phyloP scores from a whole-genome alignment of 1,140 invertebrate genomes.

The Dinoponera quadriceps region DNA sequence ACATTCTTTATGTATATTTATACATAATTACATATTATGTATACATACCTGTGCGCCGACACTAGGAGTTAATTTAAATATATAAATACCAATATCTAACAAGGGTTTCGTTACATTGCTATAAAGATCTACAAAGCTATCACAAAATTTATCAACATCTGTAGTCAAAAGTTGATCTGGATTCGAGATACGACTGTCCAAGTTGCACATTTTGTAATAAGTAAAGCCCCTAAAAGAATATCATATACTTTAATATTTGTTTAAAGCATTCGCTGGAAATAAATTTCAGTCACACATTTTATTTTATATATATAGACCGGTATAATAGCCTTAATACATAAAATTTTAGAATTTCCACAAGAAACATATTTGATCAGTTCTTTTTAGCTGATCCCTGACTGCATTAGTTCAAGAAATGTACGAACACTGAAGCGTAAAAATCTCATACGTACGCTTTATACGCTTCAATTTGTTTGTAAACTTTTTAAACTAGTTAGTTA shows the following conservation, averaged over 20 bases:
- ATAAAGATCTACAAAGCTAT: conserved; percentile 97
- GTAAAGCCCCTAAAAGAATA: conserved; percentile 92
- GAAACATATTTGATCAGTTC: no score
- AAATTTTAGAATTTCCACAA: no score
- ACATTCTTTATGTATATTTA: no score
- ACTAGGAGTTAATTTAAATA: conserved; percentile 94
- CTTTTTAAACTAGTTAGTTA: no score
- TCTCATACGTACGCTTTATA: no score
- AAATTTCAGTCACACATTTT: conserved; percentile 40
- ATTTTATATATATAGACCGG: neutral
- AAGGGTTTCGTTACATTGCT: conserved; percentile 99
- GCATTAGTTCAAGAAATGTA: no score
- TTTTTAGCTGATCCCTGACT: no score
- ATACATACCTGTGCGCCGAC: conserved; percentile 91
- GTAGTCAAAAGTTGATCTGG: conserved; percentile 98
- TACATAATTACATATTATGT: no score
- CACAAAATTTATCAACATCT: conserved; percentile 99
- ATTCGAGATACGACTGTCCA: conserved; percentile 97
- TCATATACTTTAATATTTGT: conserved; percentile 35
- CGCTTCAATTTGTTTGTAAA: no score
- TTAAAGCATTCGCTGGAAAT: conserved; percentile 22
- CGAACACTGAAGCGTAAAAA: no score
- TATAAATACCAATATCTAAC: conserved; percentile 97
- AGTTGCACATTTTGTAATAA: conserved; percentile 98
- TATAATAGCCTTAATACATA: no score